Conservation (phyloP, 2,888 invertebrate genomes). For the Dione juno region DNA sequence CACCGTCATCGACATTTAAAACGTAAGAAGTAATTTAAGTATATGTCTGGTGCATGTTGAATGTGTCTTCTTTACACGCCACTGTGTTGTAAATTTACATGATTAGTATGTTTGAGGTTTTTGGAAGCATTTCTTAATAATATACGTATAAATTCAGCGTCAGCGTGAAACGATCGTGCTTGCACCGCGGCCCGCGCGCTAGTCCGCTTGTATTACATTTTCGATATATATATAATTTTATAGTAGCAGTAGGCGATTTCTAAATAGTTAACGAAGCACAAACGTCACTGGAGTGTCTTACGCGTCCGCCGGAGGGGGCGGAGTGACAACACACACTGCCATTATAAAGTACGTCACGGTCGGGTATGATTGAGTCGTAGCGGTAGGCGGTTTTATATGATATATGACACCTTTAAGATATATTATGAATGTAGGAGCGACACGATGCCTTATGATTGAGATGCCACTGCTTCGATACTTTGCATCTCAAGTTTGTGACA, state of each 20-base stretch:
- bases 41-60: conserved; percentile 75
- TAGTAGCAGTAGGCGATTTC: conserved; percentile 68
- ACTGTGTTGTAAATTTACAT: conserved; percentile 73
- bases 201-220: conserved; percentile 64
- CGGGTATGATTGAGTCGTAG: conserved; percentile 59
- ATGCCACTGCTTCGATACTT: conserved; percentile 51
- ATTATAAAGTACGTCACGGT: conserved; percentile 70
- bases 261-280: conserved; percentile 73
- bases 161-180: conserved; percentile 70
- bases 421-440: conserved; percentile 53
- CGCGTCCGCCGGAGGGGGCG: conserved; percentile 58
- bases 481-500: conserved; percentile 67
- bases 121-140: conserved; percentile 80
- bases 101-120: conserved; percentile 70
- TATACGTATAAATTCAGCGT: conserved; percentile 70
- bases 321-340: conserved; percentile 78
- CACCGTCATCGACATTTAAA: conserved; percentile 59
- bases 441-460: conserved; percentile 74
- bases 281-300: conserved; percentile 76
- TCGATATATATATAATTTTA: conserved; percentile 67
- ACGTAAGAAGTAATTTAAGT: conserved; percentile 62
- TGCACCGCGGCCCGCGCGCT: conserved; percentile 78
- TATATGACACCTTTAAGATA: conserved; percentile 51
- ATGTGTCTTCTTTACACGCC: conserved; percentile 80
- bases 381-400: too few species aligned